Evolutionary conservation across 2,113 vertebrate species (phyloP).

Genomic region (Cnemophilus loriae): DNA sequence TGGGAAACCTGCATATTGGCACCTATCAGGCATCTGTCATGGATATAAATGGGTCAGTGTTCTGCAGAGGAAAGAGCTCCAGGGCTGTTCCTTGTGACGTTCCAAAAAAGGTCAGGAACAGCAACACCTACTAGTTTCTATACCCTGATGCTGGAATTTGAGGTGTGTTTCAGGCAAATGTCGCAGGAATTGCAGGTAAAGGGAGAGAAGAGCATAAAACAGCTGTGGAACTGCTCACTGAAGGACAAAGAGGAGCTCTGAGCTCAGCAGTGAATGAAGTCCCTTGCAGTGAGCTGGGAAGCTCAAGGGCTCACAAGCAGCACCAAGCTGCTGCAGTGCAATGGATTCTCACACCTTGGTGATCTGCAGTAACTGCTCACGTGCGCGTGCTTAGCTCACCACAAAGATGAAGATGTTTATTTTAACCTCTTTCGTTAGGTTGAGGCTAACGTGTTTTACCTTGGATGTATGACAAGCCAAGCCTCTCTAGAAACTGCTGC

Average conservation of each 20-base stretch:
- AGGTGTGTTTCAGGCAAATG: background rate
- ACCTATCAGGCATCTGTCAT: background rate
- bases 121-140: background rate
- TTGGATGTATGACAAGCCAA: background rate
- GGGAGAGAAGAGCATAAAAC: background rate
- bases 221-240: background rate
- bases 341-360: background rate
- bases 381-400: background rate
- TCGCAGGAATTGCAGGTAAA: background rate
- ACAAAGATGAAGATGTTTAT: background rate
- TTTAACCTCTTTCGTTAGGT: background rate
- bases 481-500: background rate
- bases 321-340: background rate
- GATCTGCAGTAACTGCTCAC: background rate
- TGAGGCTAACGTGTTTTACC: background rate
- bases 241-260: background rate
- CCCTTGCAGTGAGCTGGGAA: background rate
- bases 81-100: background rate
- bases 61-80: background rate
- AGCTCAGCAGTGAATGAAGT: background rate
- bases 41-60: background rate
- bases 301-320: background rate
- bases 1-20: background rate
- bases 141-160: background rate
- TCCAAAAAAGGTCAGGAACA: background rate